A percentile compares a stretch with the other conserved stretches of the same genome.
Evolutionary conservation across 2,113 vertebrate species (phyloP).

Genomic region (Nibea albiflora): DNA sequence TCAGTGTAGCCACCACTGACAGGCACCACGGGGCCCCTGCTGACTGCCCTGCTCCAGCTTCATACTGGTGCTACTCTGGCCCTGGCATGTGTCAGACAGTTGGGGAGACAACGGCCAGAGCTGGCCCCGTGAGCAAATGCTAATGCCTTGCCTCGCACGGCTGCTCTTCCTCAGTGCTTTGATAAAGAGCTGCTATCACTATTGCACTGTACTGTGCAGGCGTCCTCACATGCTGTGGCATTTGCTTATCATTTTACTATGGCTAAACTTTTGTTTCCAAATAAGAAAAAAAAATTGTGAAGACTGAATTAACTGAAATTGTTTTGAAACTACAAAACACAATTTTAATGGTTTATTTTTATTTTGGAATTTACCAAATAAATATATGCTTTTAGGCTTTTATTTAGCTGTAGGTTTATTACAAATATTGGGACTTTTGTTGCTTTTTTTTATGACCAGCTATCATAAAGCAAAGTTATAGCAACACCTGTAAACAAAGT

Average conservation of each 20-base stretch:
- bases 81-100: conserved; percentile 78
- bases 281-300: conserved; percentile 9
- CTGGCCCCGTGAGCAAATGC: conserved; percentile 72
- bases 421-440: conserved; percentile 1
- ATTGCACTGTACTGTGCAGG: conserved; percentile 20
- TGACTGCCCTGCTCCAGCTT: conserved; percentile 69
- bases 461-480: neutral
- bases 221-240: conserved; percentile 19
- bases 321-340: neutral
- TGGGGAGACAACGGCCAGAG: conserved; percentile 64
- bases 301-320: conserved; percentile 2
- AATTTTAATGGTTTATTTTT: neutral
- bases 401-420: neutral
- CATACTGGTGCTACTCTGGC: conserved; percentile 61
- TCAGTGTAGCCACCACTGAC: conserved; percentile 90
- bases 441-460: neutral
- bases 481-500: conserved; percentile 5
- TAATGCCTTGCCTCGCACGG: conserved; percentile 63
- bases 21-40: conserved; percentile 80
- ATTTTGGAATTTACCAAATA: neutral
- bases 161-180: conserved; percentile 58
- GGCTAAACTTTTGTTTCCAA: conserved; percentile 19
- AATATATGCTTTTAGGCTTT: neutral
- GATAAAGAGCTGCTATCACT: conserved; percentile 64
- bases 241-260: conserved; percentile 19